phyloP scores from a whole-genome alignment of 2,113 vertebrate genomes.

The Desmodus rotundus region DNA sequence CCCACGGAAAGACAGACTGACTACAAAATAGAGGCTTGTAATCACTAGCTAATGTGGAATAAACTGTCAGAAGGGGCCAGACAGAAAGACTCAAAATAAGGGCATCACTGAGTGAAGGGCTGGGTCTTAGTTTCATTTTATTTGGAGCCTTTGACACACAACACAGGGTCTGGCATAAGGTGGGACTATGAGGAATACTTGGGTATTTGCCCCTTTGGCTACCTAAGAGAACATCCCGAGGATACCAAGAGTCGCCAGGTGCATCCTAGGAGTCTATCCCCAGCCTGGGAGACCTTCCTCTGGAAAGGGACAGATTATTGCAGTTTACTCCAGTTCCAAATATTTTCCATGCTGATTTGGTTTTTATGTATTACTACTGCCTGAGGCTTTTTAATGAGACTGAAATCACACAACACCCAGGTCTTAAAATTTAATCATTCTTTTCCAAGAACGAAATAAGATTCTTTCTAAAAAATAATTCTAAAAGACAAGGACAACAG shows the following conservation, averaged over 20 bases:
- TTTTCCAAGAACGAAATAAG: not conserved
- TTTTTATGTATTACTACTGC: not conserved
- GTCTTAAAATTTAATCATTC: not conserved
- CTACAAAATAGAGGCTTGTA: not conserved
- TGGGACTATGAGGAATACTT: not conserved
- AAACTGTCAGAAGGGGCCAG: not conserved
- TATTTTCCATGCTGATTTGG: not conserved
- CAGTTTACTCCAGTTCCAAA: not conserved
- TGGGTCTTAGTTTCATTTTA: not conserved
- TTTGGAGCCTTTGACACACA: not conserved
- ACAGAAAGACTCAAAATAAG: not conserved
- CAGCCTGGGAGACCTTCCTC: not conserved
- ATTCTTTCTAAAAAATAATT: not conserved
- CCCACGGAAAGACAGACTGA: not conserved
- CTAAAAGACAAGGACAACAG: not conserved
- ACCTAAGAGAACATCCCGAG: not conserved
- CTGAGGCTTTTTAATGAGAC: not conserved
- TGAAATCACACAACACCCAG: not conserved
- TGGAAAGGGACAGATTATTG: not conserved
- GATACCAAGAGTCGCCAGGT: not conserved
- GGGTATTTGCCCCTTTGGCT: not conserved
- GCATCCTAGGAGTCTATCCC: not conserved
- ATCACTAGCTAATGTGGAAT: not conserved
- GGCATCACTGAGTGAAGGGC: not conserved
- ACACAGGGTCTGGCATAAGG: not conserved